These are phyloP conservation scores for Sander vitreus DNA, from an alignment of 2,113 vertebrate genomes.

Conservation along the genomic window DNA sequence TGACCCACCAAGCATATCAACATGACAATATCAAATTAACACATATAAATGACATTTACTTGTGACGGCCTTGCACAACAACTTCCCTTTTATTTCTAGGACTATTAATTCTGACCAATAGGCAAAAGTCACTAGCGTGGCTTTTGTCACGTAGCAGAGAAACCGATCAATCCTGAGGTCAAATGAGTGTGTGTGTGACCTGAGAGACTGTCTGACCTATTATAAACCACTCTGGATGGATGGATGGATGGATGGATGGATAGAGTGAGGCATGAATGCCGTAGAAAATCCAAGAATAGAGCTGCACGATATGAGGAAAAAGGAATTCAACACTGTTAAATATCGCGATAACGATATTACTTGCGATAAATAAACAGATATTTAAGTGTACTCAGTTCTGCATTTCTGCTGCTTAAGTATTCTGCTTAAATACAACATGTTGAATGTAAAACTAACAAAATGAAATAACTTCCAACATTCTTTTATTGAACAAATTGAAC, in stretches of 20 bases:
- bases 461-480: too few relatives aligned
- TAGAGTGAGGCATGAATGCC: background rate
- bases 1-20: slow-evolving; percentile 16
- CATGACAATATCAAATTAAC: slow-evolving; percentile 16
- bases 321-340: too few relatives aligned
- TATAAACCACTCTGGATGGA: background rate
- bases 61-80: background rate
- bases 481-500: too few relatives aligned
- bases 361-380: too few relatives aligned
- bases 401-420: too few relatives aligned
- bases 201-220: background rate
- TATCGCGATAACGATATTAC: too few relatives aligned
- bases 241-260: background rate
- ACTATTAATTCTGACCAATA: background rate
- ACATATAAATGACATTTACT: background rate
- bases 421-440: too few relatives aligned
- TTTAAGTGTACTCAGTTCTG: too few relatives aligned
- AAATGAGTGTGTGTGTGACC: background rate
- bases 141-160: slow-evolving; percentile 14
- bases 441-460: too few relatives aligned
- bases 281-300: background rate
- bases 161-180: background rate
- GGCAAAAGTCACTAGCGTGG: background rate
- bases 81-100: background rate
- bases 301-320: too few relatives aligned